Conservation (phyloP, 2,113 vertebrate genomes). For the Chrysochloris asiatica region DNA sequence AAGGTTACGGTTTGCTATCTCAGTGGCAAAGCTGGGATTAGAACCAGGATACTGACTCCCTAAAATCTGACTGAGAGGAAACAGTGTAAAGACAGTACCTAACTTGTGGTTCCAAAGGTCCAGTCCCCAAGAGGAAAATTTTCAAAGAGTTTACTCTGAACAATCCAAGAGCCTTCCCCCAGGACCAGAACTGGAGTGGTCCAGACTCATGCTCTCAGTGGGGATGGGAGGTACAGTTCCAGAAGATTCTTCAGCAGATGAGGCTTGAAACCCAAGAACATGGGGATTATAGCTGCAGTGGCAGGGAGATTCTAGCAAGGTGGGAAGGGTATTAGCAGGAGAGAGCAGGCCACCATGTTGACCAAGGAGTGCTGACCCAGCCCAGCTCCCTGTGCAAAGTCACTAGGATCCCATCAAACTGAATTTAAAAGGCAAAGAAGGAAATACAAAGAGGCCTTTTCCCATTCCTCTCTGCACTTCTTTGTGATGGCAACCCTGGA, state of each 20-base stretch:
- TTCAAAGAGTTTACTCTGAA: not conserved
- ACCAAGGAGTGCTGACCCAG: not conserved
- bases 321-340: too few species aligned
- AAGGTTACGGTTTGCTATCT: not conserved
- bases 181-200: not conserved
- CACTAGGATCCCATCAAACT: not conserved
- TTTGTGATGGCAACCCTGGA: not conserved
- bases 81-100: not conserved
- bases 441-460: not conserved
- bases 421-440: constrained; percentile 6
- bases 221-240: not conserved
- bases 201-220: not conserved
- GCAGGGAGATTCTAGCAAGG: not conserved
- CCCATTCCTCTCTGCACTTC: rapidly evolving
- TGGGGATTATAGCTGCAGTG: not conserved
- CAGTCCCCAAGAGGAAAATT: not conserved
- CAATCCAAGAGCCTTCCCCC: rapidly evolving
- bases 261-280: not conserved
- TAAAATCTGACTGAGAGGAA: not conserved
- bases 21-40: not conserved
- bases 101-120: not conserved
- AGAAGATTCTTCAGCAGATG: not conserved
- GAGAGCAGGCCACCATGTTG: rapidly evolving
- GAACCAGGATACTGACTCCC: not conserved
- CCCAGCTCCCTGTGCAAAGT: not conserved